Evolutionary conservation across 2,113 vertebrate species (phyloP).

Genomic region (Microcebus lehilahytsara): DNA sequence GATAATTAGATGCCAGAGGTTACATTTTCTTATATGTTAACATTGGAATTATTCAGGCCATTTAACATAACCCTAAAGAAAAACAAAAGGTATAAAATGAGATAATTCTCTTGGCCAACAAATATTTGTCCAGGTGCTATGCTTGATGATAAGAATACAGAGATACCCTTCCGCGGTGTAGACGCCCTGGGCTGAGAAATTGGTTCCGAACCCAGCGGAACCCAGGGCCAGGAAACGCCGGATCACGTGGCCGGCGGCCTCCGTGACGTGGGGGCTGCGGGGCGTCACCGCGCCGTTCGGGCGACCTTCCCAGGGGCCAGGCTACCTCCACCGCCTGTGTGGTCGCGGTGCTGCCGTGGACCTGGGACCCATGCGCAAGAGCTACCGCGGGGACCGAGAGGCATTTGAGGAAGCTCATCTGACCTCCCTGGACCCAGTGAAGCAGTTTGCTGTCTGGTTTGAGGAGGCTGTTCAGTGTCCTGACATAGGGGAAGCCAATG

Average conservation of each 20-base stretch:
- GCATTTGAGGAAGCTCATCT: slow-evolving; percentile 93
- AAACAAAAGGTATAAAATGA: neutral
- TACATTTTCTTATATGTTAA: slow-evolving; percentile 35
- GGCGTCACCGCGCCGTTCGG: slow-evolving; percentile 33
- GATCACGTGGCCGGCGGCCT: slow-evolving; percentile 55
- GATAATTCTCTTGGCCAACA: neutral
- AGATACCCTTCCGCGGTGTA: neutral
- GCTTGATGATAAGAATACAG: neutral
- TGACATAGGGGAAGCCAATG: slow-evolving; percentile 90
- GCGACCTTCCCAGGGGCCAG: neutral
- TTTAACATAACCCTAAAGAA: slow-evolving; percentile 18
- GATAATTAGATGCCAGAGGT: neutral
- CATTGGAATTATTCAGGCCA: neutral
- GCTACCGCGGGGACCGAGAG: slow-evolving; percentile 90
- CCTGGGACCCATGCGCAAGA: slow-evolving; percentile 90
- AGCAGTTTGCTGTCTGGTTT: slow-evolving; percentile 93
- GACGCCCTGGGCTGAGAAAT: neutral
- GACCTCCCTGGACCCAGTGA: slow-evolving; percentile 89
- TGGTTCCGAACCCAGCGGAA: slow-evolving; percentile 54
- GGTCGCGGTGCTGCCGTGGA: slow-evolving; percentile 83
- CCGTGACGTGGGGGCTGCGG: slow-evolving; percentile 32
- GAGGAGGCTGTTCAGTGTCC: slow-evolving; percentile 89
- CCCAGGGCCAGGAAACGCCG: neutral
- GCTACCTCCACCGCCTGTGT: slow-evolving; percentile 29
- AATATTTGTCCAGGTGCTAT: neutral